Evolutionary conservation across 1,140 invertebrate genomes (phyloP), one percentile per base, ranked within the genome.

Genomic region (Acarapis woodi): DNA sequence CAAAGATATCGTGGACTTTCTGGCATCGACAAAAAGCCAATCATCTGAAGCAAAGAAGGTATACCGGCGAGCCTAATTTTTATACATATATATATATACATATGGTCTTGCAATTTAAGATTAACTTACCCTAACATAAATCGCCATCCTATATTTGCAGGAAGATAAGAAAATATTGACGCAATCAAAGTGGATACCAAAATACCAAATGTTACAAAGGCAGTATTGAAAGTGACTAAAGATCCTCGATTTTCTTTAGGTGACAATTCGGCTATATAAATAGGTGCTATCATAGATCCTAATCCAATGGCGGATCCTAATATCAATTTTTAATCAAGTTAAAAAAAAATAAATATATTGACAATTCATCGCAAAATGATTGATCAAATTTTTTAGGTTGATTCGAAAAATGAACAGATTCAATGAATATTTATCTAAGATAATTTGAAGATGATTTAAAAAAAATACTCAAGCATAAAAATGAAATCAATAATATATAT

Each of bases 61-160:
- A 68, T 46, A 4, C 58, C 61, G n/a, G 63, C 62, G 10, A 69
- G 48, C 2, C n/a, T n/a, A n/a, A n/a, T n/a, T n/a, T n/a, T n/a
- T n/a, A n/a, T n/a, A n/a, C n/a, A n/a, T n/a, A n/a, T n/a, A n/a
- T n/a, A n/a, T n/a, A n/a, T n/a, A n/a, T n/a, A n/a, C n/a, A n/a
- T n/a, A n/a, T n/a, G n/a, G n/a, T n/a, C n/a, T n/a, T n/a, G n/a
- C n/a, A n/a, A n/a, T n/a, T n/a, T n/a, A n/a, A n/a, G n/a, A n/a
- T n/a, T n/a, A n/a, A n/a, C n/a, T n/a, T n/a, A n/a, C n/a, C 62
- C 66, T 22, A 68, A 51, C 66, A 68, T 67, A 44, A 62, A 62
- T 46, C 65, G 62, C 44, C 5, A 33, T 10, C 12, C 6, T 5
- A n/a, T n/a, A n/a, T n/a, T n/a, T n/a, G n/a, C n/a, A n/a, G n/a